phyloP scores from a whole-genome alignment of 2,113 vertebrate genomes.

The Anhinga anhinga region DNA sequence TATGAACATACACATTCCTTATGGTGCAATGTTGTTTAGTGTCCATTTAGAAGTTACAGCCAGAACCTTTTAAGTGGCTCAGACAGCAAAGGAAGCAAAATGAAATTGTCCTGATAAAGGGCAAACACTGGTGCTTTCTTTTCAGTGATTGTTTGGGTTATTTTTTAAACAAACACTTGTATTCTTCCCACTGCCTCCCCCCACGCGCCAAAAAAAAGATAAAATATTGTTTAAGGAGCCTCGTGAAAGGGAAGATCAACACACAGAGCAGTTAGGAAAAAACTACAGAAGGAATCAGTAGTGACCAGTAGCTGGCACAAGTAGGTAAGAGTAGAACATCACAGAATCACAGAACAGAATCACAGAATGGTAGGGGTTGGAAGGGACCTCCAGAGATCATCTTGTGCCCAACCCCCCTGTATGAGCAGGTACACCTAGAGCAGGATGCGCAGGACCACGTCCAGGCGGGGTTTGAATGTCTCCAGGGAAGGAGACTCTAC shows the following conservation, averaged over 20 bases:
- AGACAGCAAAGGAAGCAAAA: background rate
- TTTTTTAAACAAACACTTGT: background rate
- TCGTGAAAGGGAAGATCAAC: background rate
- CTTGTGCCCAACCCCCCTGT: too few species aligned
- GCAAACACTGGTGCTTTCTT: background rate
- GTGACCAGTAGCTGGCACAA: constrained; percentile 1
- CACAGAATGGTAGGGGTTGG: too few species aligned
- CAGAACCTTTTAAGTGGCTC: background rate
- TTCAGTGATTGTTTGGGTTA: background rate
- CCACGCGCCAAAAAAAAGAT: background rate
- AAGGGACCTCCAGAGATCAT: too few species aligned
- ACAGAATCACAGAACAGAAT: too few species aligned
- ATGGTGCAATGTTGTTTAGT: background rate
- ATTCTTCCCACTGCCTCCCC: background rate
- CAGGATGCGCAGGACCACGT: too few species aligned
- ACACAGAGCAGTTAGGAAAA: background rate
- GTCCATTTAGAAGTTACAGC: background rate
- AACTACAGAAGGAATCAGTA: background rate
- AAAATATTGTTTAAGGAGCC: background rate
- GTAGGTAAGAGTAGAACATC: background rate
- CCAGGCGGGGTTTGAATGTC: too few species aligned
- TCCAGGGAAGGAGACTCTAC: too few species aligned
- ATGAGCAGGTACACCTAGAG: too few species aligned
- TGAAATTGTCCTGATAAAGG: background rate
- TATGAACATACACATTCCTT: constrained; percentile 33